phyloP scores from a whole-genome alignment of 2,797 vertebrate species.

The Gobionotothen gibberifrons region DNA sequence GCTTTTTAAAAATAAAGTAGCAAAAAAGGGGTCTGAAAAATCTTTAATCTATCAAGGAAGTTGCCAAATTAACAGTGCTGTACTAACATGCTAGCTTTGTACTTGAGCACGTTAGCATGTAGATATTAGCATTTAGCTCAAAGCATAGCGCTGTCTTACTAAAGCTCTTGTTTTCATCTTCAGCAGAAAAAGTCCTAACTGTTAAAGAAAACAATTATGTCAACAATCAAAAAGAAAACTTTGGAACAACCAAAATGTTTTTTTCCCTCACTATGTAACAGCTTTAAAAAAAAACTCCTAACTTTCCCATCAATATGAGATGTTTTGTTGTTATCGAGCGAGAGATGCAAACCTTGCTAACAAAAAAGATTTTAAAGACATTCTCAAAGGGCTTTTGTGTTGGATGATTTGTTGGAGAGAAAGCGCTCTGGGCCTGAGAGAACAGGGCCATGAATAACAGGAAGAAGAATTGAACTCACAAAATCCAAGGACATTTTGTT shows the following conservation, averaged over 20 bases:
- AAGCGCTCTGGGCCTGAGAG: neutral
- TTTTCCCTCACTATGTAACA: neutral
- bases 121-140: too few relatives aligned
- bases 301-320: neutral
- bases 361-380: neutral
- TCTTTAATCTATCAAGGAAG: too few relatives aligned
- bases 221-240: neutral
- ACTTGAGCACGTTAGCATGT: too few relatives aligned
- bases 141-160: too few relatives aligned
- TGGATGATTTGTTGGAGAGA: neutral
- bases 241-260: neutral
- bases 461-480: constrained; percentile 9
- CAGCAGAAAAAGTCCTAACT: neutral
- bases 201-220: neutral
- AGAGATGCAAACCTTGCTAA: neutral
- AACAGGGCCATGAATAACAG: neutral
- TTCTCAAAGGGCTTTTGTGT: neutral
- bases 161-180: neutral
- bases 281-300: too few relatives aligned
- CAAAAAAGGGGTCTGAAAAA: too few relatives aligned
- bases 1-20: too few relatives aligned
- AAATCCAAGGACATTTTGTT: constrained; percentile 10
- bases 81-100: too few relatives aligned
- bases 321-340: neutral
- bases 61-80: too few relatives aligned